Percentiles rank a stretch among this genome's conserved stretches.
These are phyloP conservation scores for Lepetodrilus schrolli DNA, from an alignment of 2,888 invertebrate genomes.

Conservation along the genomic window DNA sequence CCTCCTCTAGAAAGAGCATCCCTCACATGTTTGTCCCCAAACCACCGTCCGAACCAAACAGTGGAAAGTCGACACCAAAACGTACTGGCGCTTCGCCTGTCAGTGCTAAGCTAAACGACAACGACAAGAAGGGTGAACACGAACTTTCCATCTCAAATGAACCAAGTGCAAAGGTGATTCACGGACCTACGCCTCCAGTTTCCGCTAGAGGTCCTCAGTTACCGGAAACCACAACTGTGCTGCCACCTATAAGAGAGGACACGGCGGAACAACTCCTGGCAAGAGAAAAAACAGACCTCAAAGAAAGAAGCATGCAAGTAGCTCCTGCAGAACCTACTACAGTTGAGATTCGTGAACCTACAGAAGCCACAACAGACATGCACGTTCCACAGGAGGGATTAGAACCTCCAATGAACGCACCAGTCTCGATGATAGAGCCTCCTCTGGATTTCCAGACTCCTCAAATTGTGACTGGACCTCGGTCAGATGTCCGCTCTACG, in stretches of 20 bases:
- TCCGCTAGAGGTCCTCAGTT: not conserved
- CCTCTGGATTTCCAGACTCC: not conserved
- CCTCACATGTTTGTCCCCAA: not conserved
- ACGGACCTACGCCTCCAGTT: not conserved
- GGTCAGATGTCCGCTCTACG: not conserved
- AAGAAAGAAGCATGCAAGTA: not conserved
- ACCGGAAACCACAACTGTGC: not conserved
- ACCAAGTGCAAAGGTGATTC: not conserved
- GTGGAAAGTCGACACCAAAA: not conserved
- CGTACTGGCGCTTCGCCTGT: not conserved
- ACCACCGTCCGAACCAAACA: constrained; percentile 2
- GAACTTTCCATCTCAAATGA: not conserved
- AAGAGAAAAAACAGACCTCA: not conserved
- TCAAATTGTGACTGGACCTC: not conserved
- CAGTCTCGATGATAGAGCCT: not conserved
- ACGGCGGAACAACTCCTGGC: constrained; percentile 3
- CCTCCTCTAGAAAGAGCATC: not conserved
- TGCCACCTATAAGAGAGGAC: constrained; percentile 28
- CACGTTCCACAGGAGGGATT: not conserved
- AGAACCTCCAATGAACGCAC: not conserved
- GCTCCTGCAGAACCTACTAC: not conserved
- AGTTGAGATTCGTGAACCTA: not conserved
- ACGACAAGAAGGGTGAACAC: not conserved
- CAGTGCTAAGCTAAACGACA: not conserved
- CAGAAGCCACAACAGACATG: too few species aligned